Base-by-base conservation (phyloP, 2,797 vertebrate species). In the Tinamus major region DNA sequence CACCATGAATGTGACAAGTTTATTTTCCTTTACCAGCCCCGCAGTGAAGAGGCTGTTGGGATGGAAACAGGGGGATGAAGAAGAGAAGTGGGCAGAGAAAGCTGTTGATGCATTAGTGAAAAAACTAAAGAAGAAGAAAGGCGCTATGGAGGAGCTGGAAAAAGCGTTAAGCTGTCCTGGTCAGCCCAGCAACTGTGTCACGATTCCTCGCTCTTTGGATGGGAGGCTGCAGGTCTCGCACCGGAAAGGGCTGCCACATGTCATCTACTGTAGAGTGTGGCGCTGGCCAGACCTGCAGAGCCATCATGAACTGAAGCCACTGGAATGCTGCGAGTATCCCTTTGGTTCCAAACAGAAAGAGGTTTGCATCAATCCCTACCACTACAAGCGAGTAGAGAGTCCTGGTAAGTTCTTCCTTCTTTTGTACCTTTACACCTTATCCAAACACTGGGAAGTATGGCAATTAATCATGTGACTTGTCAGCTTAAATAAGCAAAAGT, bases 321-420 rank as follows among this genome's bases (percentile, higher is more conserved):
- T 99, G 97, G 99, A 99, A 92, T 99, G 99, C 97, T 99, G 99
- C 4, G 99, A 99, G 98, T 99, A 98, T 94, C 99, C 99, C 10
- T 99, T 99, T 4, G 99, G 99, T 49, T 99, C 99, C 87, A 99
- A 99, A 93, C 99, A 99, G 98, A 99, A 99, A 97, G 99, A 99
- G 53, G 99, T 99, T 92, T 99, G 99, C 95, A 99, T 99, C 98
- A 99, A 99, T 92, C 99, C 99, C 70, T 99, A 99, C 97, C 99
- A 99, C 98, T 99, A 99, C 95, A 99, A 99, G 97, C 98, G 99
- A 20, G 99, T 99, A 67, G 99, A 99, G 94, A 99, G 99, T 96
- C 99, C 99, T 87, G 99, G 99, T 99, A 97, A 97, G 98, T 96
- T 82, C 72, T 91, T 82, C 90, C 87, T 85, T 76, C 72, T 88